Conservation (phyloP, 2,888 invertebrate species). For the Erynnis tages region DNA sequence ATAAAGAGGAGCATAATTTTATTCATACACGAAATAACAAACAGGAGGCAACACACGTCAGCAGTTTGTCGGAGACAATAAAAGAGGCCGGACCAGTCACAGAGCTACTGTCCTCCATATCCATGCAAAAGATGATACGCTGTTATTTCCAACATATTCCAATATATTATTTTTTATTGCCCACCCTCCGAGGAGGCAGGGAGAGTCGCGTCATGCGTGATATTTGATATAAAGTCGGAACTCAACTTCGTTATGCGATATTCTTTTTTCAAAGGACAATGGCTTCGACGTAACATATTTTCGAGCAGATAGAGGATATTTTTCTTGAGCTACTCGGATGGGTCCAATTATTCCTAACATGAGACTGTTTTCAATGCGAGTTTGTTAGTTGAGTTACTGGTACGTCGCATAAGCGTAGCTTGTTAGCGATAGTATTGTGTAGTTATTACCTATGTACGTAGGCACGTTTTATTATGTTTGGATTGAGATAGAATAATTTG, state of each 20-base stretch:
- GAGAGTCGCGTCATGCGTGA: conserved; percentile 76
- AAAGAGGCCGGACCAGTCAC: conserved; percentile 73
- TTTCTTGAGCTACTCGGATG: conserved; percentile 64
- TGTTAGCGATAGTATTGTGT: conserved; percentile 35
- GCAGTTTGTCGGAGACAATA: conserved; percentile 70
- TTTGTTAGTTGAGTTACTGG: conserved; percentile 59
- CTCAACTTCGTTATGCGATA: conserved; percentile 81
- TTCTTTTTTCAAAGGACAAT: conserved; percentile 81
- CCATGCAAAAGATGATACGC: conserved; percentile 75
- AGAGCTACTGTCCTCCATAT: conserved; percentile 69
- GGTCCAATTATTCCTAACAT: conserved; percentile 75
- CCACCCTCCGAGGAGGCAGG: conserved; percentile 54
- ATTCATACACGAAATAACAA: conserved; percentile 64
- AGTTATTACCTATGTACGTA: conserved; percentile 26
- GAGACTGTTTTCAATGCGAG: conserved; percentile 60
- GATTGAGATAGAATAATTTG: conserved; percentile 20
- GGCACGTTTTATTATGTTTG: conserved; percentile 26
- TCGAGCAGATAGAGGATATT: conserved; percentile 69
- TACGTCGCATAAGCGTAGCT: conserved; percentile 40
- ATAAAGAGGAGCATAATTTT: conserved; percentile 51
- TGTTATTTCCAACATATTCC: conserved; percentile 83
- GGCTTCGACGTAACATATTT: conserved; percentile 73
- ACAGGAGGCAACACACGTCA: conserved; percentile 62
- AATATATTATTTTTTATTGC: conserved; percentile 83
- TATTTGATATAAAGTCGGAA: conserved; percentile 82